phyloP scores from a whole-genome alignment of 2,113 vertebrate genomes.

The Cacatua alba region DNA sequence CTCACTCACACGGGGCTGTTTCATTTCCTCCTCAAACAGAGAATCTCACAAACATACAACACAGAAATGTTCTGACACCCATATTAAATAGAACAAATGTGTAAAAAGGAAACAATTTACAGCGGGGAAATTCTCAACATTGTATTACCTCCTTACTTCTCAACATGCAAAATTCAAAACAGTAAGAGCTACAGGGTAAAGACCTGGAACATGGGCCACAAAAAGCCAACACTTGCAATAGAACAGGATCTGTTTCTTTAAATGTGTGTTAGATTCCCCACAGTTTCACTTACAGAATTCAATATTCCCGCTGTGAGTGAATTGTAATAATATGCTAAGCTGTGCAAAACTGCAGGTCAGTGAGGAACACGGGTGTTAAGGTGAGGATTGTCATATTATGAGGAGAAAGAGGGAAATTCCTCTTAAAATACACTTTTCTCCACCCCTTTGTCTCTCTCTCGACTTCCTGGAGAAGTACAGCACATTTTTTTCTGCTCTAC shows the following conservation, averaged over 20 bases:
- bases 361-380: background rate
- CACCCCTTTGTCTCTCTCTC: background rate
- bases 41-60: background rate
- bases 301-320: background rate
- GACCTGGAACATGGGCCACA: background rate
- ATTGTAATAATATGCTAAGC: slow-evolving; percentile 19
- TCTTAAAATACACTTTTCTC: background rate
- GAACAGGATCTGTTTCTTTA: background rate
- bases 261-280: background rate
- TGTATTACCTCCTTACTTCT: background rate
- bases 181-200: background rate
- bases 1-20: background rate
- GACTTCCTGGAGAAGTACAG: background rate
- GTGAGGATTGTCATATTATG: background rate
- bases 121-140: background rate
- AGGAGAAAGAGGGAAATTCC: background rate
- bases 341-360: slow-evolving; percentile 15
- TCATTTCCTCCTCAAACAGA: slow-evolving; percentile 6
- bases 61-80: background rate
- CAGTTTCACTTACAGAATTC: slow-evolving; percentile 8
- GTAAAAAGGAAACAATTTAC: background rate
- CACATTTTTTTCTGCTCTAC: background rate
- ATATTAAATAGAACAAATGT: background rate
- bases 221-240: background rate
- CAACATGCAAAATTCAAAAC: background rate